Percentiles rank a stretch among this genome's conserved stretches.
Evolutionary conservation across 2,888 invertebrate species (phyloP).

Genomic region (Sinodicranocentrus sp.): DNA sequence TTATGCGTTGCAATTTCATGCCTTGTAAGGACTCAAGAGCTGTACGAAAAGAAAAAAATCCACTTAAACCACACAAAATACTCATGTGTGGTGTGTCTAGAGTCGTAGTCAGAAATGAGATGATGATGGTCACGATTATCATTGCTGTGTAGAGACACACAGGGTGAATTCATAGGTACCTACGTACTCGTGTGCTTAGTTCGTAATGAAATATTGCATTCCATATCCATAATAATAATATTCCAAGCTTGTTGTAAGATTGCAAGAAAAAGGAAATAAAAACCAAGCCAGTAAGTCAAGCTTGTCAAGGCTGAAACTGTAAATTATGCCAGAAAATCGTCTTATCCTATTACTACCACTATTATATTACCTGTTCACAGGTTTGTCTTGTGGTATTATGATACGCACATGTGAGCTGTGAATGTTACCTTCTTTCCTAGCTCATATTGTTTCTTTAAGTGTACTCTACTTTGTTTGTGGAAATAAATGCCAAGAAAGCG

Average conservation of each 20-base stretch:
- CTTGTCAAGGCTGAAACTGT: slow-evolving; percentile 66
- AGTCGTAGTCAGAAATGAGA: slow-evolving; percentile 13
- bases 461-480: too few species aligned
- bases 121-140: slow-evolving; percentile 42
- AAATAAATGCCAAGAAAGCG: too few species aligned
- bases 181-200: too few species aligned
- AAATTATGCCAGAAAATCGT: slow-evolving; percentile 61
- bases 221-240: slow-evolving; percentile 31
- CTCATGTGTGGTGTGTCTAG: too few species aligned
- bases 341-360: slow-evolving; percentile 45
- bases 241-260: slow-evolving; percentile 30
- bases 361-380: slow-evolving; percentile 49
- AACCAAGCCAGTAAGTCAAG: slow-evolving; percentile 60
- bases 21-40: too few species aligned
- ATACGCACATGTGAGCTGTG: neutral
- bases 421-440: neutral
- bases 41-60: too few species aligned
- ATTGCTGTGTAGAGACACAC: slow-evolving; percentile 20
- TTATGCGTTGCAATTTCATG: too few species aligned
- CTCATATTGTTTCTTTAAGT: neutral
- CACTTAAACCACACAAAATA: too few species aligned
- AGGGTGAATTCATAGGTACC: slow-evolving; percentile 20
- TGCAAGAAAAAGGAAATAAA: slow-evolving; percentile 38
- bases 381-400: neutral
- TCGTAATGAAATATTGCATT: slow-evolving; percentile 53